Conservation (phyloP, 2,888 invertebrate species). For the Gerosis bhagava region DNA sequence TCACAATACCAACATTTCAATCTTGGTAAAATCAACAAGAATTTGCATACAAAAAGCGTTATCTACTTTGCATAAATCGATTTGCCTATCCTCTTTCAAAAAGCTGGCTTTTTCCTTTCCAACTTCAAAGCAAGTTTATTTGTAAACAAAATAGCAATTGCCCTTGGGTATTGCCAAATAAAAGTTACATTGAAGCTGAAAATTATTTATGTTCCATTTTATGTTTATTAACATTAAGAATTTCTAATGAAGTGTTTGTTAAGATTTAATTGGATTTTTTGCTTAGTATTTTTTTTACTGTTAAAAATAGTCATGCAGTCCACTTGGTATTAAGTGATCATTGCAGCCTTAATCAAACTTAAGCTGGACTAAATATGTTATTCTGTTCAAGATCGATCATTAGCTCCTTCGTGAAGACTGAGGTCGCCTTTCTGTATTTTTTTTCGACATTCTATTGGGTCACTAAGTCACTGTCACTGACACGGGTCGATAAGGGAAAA, state of each 20-base stretch:
- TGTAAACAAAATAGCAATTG: slow-evolving; percentile 78
- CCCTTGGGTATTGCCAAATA: slow-evolving; percentile 77
- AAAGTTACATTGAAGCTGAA: slow-evolving; percentile 63
- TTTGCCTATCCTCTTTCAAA: slow-evolving; percentile 77
- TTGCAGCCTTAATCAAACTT: too few relatives aligned
- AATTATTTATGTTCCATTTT: slow-evolving; percentile 53
- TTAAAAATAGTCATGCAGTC: too few relatives aligned
- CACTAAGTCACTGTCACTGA: too few relatives aligned
- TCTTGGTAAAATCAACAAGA: slow-evolving; percentile 77
- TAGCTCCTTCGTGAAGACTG: too few relatives aligned
- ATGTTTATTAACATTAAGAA: slow-evolving; percentile 6
- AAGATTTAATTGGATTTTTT: not conserved
- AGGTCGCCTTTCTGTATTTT: too few relatives aligned
- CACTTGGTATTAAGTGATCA: too few relatives aligned
- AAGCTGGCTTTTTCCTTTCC: slow-evolving; percentile 71
- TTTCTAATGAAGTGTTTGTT: not conserved
- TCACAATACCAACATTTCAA: slow-evolving; percentile 74
- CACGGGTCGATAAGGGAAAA: too few relatives aligned
- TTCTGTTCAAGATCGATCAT: too few relatives aligned
- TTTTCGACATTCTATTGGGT: too few relatives aligned
- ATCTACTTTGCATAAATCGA: slow-evolving; percentile 80
- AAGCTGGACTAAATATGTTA: too few relatives aligned
- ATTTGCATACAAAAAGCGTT: slow-evolving; percentile 80
- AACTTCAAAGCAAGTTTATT: slow-evolving; percentile 77
- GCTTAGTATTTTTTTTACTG: too few relatives aligned